These are phyloP conservation scores for Muntiacus muntjak DNA, from an alignment of 2,113 vertebrate genomes.

Conservation along the genomic window DNA sequence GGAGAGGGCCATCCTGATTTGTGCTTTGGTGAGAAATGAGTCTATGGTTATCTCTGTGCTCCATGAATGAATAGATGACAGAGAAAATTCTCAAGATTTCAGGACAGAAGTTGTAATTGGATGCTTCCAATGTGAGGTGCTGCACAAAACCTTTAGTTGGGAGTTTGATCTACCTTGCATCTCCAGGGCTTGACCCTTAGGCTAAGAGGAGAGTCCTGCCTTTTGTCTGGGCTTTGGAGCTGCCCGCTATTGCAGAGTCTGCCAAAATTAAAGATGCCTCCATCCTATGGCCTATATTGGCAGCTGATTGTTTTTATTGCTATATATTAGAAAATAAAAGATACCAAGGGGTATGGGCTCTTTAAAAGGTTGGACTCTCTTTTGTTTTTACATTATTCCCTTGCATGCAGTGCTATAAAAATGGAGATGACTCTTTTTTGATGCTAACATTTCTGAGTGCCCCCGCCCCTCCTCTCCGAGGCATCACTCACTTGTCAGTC, in stretches of 20 bases:
- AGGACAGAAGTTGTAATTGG: neutral
- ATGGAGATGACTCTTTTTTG: neutral
- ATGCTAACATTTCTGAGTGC: neutral
- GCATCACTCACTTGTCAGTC: neutral
- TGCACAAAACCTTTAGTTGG: neutral
- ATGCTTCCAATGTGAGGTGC: neutral
- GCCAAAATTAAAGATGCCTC: neutral
- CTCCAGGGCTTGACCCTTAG: neutral
- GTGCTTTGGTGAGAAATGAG: neutral
- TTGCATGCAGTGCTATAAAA: neutral
- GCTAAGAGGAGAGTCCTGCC: neutral
- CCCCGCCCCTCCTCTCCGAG: accelerated
- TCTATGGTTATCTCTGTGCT: neutral
- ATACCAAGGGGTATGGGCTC: neutral
- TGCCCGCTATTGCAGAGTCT: neutral
- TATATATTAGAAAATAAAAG: neutral
- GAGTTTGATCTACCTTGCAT: neutral
- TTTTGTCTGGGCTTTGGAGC: neutral
- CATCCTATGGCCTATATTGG: neutral
- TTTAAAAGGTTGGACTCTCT: neutral
- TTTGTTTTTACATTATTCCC: neutral
- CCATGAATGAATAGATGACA: too few species aligned
- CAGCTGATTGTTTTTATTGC: neutral
- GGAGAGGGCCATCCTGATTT: neutral
- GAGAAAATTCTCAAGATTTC: neutral